These are phyloP conservation scores for Probosciger aterrimus DNA, from an alignment of 2,113 vertebrate species.

Conservation along the genomic window DNA sequence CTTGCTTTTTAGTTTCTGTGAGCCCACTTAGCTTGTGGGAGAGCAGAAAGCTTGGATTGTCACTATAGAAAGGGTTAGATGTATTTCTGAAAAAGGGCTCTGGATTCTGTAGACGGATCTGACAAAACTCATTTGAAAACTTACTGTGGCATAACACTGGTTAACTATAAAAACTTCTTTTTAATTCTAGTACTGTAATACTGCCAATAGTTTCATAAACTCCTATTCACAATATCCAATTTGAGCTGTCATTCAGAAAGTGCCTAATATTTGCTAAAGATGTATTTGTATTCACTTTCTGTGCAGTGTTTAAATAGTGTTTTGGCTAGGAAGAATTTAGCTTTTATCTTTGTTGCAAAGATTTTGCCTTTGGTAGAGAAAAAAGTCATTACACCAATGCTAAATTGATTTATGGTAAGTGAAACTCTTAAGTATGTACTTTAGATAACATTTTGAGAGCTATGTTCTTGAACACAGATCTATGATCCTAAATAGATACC, in stretches of 20 bases:
- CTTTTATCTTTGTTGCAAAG: background rate
- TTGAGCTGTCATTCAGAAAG: background rate
- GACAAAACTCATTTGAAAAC: background rate
- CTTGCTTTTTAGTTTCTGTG: background rate
- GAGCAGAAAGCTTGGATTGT: background rate
- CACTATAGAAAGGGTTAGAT: background rate
- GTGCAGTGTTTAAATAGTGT: background rate
- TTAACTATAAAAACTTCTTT: background rate
- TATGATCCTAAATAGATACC: background rate
- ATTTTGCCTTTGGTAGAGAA: background rate
- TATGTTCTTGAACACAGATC: background rate
- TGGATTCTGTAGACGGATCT: background rate
- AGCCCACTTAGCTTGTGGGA: background rate
- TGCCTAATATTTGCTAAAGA: background rate
- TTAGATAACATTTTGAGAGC: background rate
- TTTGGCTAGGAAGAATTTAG: background rate
- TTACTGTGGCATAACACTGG: background rate
- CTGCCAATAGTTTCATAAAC: background rate
- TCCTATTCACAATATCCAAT: background rate
- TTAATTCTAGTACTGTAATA: background rate
- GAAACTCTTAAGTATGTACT: background rate
- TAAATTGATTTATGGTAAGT: background rate
- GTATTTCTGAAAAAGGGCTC: background rate
- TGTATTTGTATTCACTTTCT: background rate
- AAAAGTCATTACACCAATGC: background rate